Percentiles rank a stretch among this genome's conserved stretches.
Conservation (phyloP, 92 coral and sea anemone species). For the Epizoanthus illoricatus region DNA sequence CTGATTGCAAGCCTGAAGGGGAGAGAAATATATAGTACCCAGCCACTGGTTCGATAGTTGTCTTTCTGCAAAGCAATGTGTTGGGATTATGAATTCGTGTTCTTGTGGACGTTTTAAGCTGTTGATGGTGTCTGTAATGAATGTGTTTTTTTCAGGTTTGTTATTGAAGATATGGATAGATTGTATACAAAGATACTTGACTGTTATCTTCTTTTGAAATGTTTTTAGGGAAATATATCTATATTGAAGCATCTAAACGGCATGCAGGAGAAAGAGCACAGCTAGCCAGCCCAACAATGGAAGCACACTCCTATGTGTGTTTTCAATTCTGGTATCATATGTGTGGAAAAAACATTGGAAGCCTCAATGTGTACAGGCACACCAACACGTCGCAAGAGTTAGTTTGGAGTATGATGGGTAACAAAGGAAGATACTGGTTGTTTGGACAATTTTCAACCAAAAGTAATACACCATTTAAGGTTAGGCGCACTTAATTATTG, state of each 20-base stretch:
- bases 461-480: slow-evolving; percentile 7
- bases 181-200: too few relatives aligned
- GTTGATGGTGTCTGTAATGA: too few relatives aligned
- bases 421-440: slow-evolving; percentile 60
- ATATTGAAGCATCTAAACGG: slow-evolving; percentile 63
- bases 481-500: background rate
- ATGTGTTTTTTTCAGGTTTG: too few relatives aligned
- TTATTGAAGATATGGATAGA: too few relatives aligned
- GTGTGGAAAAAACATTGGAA: slow-evolving; percentile 68
- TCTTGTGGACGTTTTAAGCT: too few relatives aligned
- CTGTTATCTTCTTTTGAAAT: background rate
- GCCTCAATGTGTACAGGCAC: slow-evolving; percentile 43
- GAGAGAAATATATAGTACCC: too few relatives aligned
- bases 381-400: slow-evolving; percentile 51
- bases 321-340: slow-evolving; percentile 85
- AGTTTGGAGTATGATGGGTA: slow-evolving; percentile 63
- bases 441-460: slow-evolving; percentile 63
- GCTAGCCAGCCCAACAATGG: slow-evolving; percentile 46
- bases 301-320: slow-evolving; percentile 53
- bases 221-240: slow-evolving; percentile 66
- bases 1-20: too few relatives aligned
- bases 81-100: too few relatives aligned
- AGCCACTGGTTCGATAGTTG: too few relatives aligned
- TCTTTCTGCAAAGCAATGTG: too few relatives aligned
- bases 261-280: slow-evolving; percentile 51